Percentiles rank a stretch among this genome's conserved stretches.
phyloP scores from a whole-genome alignment of 2,113 vertebrate species.

The Neodon shergylaensis region DNA sequence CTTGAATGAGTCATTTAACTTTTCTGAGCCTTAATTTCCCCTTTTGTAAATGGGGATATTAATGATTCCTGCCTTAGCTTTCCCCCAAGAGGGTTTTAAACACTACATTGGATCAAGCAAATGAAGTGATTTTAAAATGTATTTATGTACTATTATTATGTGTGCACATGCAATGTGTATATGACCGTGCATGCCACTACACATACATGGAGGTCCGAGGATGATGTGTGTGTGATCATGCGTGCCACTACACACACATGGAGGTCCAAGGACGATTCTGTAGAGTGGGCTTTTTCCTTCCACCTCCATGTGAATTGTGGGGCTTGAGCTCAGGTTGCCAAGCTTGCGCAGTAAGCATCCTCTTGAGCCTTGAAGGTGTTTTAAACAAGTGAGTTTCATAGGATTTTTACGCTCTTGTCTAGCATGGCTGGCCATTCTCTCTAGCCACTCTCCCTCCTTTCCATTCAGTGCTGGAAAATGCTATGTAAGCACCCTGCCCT shows the following conservation, averaged over 20 bases:
- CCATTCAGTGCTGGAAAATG: background rate
- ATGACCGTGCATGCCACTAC: background rate
- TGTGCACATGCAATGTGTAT: background rate
- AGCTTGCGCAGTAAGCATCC: background rate
- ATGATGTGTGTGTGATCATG: background rate
- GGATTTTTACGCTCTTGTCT: background rate
- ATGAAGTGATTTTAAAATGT: background rate
- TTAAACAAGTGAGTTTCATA: conserved; percentile 10
- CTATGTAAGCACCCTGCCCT: background rate
- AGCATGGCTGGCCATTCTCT: background rate
- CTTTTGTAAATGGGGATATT: conserved; percentile 22
- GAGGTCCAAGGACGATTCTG: background rate
- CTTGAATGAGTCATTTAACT: conserved; percentile 54
- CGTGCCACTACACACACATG: background rate
- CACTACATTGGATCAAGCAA: background rate
- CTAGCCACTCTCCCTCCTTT: background rate
- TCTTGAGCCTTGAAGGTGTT: background rate
- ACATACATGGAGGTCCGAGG: background rate
- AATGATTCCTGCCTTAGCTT: conserved; percentile 6
- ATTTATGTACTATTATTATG: background rate
- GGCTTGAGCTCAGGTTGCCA: background rate
- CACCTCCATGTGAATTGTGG: background rate
- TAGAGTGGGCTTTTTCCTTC: background rate
- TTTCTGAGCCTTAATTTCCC: conserved; percentile 52
- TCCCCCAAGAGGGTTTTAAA: background rate